Percentiles rank a stretch among this genome's conserved stretches.
phyloP scores from a whole-genome alignment of 1,140 invertebrate genomes.

The Sycophaga agraensis region DNA sequence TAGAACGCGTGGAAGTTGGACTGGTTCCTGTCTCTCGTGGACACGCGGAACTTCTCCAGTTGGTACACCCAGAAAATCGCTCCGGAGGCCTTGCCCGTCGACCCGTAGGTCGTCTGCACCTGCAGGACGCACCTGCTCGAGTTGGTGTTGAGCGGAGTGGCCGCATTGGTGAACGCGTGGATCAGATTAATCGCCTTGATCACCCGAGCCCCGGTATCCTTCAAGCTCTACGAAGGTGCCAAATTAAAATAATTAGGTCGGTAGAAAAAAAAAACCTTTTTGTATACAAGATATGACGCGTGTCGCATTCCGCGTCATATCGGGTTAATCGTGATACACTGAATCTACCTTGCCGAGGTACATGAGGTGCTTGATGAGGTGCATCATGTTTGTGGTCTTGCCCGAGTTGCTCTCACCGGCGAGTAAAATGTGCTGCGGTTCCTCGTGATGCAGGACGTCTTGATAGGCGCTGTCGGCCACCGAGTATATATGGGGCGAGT shows the following conservation, averaged over 20 bases:
- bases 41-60: conserved; percentile 85
- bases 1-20: conserved; percentile 90
- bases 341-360: conserved; percentile 65
- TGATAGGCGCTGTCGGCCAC: conserved; percentile 86
- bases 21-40: conserved; percentile 77
- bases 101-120: conserved; percentile 82
- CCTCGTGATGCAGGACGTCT: conserved; percentile 79
- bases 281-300: too few relatives aligned
- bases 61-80: conserved; percentile 84
- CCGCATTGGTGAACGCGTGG: conserved; percentile 80
- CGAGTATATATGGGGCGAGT: conserved; percentile 86
- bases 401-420: conserved; percentile 84
- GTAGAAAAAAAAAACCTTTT: too few relatives aligned
- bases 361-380: conserved; percentile 74
- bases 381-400: conserved; percentile 76
- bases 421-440: conserved; percentile 78
- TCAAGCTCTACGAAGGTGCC: conserved; percentile 57
- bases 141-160: conserved; percentile 81
- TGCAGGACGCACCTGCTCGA: conserved; percentile 84
- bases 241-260: too few relatives aligned
- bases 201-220: conserved; percentile 69
- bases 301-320: too few relatives aligned
- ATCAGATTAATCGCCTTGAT: conserved; percentile 73
- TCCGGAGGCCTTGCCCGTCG: conserved; percentile 80
- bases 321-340: too few relatives aligned